Evolutionary conservation across 2,888 invertebrate genomes (phyloP).

Genomic region (Tinea pellionella): DNA sequence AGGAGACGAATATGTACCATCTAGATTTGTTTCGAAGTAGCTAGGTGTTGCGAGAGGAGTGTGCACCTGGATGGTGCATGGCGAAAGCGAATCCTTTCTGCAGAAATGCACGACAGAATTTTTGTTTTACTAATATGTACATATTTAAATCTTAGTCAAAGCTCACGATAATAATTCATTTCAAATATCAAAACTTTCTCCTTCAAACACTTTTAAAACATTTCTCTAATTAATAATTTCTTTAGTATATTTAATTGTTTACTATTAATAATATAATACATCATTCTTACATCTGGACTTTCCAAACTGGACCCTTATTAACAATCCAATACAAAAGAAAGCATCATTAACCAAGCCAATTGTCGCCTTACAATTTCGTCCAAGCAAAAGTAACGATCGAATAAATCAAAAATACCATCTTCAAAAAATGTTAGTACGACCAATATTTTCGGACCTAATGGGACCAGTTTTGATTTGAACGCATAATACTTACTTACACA

Average conservation of each 20-base stretch:
- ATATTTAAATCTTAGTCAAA: too few species aligned
- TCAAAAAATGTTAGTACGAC: background rate
- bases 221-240: too few species aligned
- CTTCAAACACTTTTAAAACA: background rate
- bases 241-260: background rate
- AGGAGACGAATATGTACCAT: too few species aligned
- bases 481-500: too few species aligned
- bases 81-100: too few species aligned
- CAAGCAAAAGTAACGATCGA: background rate
- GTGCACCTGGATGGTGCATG: too few species aligned
- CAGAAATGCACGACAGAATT: too few species aligned
- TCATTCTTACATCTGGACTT: background rate
- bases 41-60: too few species aligned
- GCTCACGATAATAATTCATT: too few species aligned
- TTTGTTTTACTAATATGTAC: too few species aligned
- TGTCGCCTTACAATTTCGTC: background rate
- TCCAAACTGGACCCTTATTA: background rate
- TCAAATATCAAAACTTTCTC: background rate
- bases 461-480: background rate
- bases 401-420: background rate
- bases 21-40: too few species aligned
- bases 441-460: background rate
- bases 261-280: background rate
- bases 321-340: slow-evolving; percentile 5
- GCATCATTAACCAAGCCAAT: slow-evolving; percentile 2